A percentile compares a stretch with the other conserved stretches of the same genome.
Conservation (phyloP, 2,797 vertebrate species). For the Leuciscus waleckii region DNA sequence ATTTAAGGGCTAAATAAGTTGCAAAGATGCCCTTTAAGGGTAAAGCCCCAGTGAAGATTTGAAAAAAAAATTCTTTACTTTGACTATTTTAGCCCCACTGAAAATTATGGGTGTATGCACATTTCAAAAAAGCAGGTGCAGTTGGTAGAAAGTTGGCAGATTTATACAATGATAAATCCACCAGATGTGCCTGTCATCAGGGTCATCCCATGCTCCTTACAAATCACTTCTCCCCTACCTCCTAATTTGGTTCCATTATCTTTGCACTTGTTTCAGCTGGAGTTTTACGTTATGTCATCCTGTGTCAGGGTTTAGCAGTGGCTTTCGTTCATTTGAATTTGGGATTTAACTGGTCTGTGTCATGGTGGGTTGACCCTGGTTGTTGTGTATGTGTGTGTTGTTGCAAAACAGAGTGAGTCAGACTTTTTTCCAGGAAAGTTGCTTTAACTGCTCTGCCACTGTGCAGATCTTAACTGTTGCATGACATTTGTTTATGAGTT, state of each 20-base stretch:
- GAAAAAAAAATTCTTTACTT: neutral
- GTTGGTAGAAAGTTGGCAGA: neutral
- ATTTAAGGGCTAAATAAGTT: neutral
- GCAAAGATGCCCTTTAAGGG: neutral
- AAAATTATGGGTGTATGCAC: neutral
- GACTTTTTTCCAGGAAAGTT: conserved; percentile 72
- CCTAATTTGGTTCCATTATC: conserved; percentile 15
- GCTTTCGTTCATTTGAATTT: conserved; percentile 16
- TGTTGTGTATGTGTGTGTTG: conserved; percentile 58
- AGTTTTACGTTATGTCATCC: conserved; percentile 29
- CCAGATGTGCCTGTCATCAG: conserved; percentile 39
- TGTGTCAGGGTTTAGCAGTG: conserved; percentile 23
- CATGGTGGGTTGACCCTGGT: conserved; percentile 40
- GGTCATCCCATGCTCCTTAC: conserved; percentile 19
- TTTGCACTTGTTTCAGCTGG: conserved; percentile 9
- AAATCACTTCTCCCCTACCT: conserved; percentile 31
- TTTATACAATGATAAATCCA: conserved; percentile 51
- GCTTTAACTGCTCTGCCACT: conserved; percentile 64
- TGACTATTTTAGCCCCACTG: neutral
- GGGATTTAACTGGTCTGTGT: conserved; percentile 28
- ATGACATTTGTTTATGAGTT: conserved; percentile 50
- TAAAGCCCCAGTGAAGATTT: neutral
- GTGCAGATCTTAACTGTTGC: conserved; percentile 39
- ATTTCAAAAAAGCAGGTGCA: conserved; percentile 47
- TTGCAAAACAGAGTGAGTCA: conserved; percentile 71